Evolutionary conservation across 2,888 invertebrate genomes (phyloP).

Genomic region (Perithous albicinctus): DNA sequence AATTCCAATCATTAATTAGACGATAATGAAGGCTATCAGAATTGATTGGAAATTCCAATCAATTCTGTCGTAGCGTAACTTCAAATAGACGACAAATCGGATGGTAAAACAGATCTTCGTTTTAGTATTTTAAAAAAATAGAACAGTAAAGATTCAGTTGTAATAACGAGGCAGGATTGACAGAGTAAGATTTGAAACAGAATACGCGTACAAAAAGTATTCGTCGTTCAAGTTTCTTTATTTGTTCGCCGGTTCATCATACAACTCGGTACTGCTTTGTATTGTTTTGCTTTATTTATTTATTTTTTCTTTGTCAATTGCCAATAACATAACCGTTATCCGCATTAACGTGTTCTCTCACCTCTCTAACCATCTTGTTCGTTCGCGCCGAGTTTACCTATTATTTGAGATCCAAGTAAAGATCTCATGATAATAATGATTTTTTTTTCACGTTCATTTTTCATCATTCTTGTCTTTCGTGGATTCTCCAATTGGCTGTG

Average conservation of each 20-base stretch:
- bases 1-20: neutral
- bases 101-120: conserved; percentile 24
- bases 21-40: neutral
- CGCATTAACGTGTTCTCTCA: conserved; percentile 43
- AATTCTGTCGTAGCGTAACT: neutral
- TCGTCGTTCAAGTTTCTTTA: conserved; percentile 69
- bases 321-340: conserved; percentile 49
- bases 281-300: conserved; percentile 27
- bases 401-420: conserved; percentile 69
- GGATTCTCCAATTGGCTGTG: conserved; percentile 38
- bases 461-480: conserved; percentile 23
- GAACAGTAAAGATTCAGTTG: neutral
- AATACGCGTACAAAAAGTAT: neutral
- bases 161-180: conserved; percentile 1
- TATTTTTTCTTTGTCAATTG: conserved; percentile 26
- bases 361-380: conserved; percentile 58
- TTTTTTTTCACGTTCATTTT: neutral
- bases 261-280: conserved; percentile 75
- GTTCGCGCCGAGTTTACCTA: conserved; percentile 61
- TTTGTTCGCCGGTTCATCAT: conserved; percentile 79
- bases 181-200: conserved; percentile 4
- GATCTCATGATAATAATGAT: conserved; percentile 42
- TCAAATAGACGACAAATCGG: neutral
- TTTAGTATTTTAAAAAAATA: neutral
- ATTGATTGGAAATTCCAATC: neutral